phyloP scores from a whole-genome alignment of 2,888 invertebrate genomes.

The Dynastes grantii region DNA sequence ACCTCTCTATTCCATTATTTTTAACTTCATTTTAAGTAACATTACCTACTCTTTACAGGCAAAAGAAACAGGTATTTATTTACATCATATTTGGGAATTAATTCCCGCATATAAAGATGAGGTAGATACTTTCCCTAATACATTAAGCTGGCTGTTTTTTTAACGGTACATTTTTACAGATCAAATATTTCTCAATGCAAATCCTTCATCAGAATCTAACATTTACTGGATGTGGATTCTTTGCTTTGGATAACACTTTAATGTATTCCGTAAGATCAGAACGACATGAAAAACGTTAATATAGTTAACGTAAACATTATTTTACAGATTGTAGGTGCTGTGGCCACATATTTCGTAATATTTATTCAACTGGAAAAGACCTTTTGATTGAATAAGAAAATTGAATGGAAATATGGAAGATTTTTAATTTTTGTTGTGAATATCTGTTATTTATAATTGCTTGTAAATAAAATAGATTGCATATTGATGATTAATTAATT shows the following conservation, averaged over 20 bases:
- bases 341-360: constrained; percentile 55
- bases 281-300: background rate
- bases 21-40: background rate
- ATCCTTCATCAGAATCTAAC: constrained; percentile 58
- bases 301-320: background rate
- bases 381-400: background rate
- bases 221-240: constrained; percentile 60
- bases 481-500: too few relatives aligned
- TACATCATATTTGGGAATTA: constrained; percentile 56
- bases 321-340: constrained; percentile 47
- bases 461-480: too few relatives aligned
- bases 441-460: too few relatives aligned
- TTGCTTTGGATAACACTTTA: constrained; percentile 58
- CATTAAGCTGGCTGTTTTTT: background rate
- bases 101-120: constrained; percentile 52
- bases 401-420: too few relatives aligned
- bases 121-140: constrained; percentile 50
- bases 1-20: background rate
- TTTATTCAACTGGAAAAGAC: constrained; percentile 53
- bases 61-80: constrained; percentile 55
- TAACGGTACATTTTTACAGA: constrained; percentile 53
- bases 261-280: constrained; percentile 58
- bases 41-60: constrained; percentile 52
- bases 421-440: too few relatives aligned
- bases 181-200: constrained; percentile 59